phyloP scores from a whole-genome alignment of 37 sponge, comb jelly and placozoan genomes.

The Cladorhizidae sp. region DNA sequence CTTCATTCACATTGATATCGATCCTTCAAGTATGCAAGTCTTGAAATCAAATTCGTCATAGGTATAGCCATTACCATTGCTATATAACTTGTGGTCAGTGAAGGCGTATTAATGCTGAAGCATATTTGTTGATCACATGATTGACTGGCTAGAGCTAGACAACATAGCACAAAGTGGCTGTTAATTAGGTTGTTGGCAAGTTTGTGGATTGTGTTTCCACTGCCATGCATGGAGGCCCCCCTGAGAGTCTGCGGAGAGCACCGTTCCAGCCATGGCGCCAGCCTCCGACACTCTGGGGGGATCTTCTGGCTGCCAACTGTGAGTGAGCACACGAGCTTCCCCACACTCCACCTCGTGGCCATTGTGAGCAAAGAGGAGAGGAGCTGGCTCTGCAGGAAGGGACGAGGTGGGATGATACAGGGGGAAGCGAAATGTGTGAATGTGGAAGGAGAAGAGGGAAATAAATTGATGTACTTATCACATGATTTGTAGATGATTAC shows the following conservation, averaged over 20 bases:
- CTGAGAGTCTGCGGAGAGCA: slow-evolving; percentile 53
- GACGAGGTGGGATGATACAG: not conserved
- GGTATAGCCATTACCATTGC: too few species aligned
- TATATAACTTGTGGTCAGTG: too few species aligned
- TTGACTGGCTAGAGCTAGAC: too few species aligned
- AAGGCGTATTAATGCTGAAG: too few species aligned
- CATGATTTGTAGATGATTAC: not conserved
- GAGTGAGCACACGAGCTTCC: slow-evolving; percentile 18
- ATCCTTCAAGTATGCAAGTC: too few species aligned
- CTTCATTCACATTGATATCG: too few species aligned
- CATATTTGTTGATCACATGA: too few species aligned
- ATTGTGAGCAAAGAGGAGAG: slow-evolving; percentile 46
- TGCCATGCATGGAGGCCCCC: slow-evolving; percentile 74
- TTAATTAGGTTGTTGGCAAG: too few species aligned
- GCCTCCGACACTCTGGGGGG: too few species aligned
- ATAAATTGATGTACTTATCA: not conserved
- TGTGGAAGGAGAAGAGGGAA: not conserved
- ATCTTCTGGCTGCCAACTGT: slow-evolving; percentile 49
- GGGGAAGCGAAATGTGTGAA: not conserved
- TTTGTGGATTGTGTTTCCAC: slow-evolving; percentile 44
- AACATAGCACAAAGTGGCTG: too few species aligned
- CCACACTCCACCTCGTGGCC: slow-evolving; percentile 57
- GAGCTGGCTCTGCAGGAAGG: not conserved
- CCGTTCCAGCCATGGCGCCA: not conserved
- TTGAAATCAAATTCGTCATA: too few species aligned